Conservation (phyloP, 1,140 invertebrate genomes). For the Pentalonia nigronervosa region DNA sequence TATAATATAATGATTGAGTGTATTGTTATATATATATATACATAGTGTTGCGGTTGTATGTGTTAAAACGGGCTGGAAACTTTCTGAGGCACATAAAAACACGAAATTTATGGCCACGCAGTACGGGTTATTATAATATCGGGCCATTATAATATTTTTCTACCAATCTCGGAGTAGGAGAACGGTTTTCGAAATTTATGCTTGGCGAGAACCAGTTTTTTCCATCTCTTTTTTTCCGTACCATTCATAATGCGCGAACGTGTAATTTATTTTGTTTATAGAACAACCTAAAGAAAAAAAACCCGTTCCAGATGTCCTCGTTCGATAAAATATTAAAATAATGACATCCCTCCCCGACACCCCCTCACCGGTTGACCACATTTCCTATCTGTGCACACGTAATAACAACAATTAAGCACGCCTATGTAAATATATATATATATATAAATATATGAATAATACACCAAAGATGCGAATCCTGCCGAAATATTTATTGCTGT, state of each 20-base stretch:
- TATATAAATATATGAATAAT: not conserved
- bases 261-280: conserved; percentile 58
- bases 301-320: conserved; percentile 55
- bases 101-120: conserved; percentile 46
- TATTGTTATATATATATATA: not conserved
- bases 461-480: not conserved
- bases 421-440: conserved; percentile 2
- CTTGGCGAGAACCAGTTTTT: conserved; percentile 51
- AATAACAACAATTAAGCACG: conserved; percentile 37
- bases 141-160: conserved; percentile 54
- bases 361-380: not conserved
- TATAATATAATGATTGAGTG: not conserved
- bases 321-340: conserved; percentile 56
- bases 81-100: conserved; percentile 52
- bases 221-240: conserved; percentile 32
- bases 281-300: conserved; percentile 48
- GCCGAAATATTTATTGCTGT: not conserved
- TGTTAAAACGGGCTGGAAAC: conserved; percentile 44
- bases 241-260: conserved; percentile 58
- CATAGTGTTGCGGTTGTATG: conserved; percentile 20
- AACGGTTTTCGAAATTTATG: conserved; percentile 54
- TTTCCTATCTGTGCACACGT: not conserved
- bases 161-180: conserved; percentile 56
- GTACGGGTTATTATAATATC: conserved; percentile 57
- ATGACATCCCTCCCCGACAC: conserved; percentile 41